Base-by-base conservation (phyloP, 2,888 invertebrate genomes). In the Andrena chrysosceles region DNA sequence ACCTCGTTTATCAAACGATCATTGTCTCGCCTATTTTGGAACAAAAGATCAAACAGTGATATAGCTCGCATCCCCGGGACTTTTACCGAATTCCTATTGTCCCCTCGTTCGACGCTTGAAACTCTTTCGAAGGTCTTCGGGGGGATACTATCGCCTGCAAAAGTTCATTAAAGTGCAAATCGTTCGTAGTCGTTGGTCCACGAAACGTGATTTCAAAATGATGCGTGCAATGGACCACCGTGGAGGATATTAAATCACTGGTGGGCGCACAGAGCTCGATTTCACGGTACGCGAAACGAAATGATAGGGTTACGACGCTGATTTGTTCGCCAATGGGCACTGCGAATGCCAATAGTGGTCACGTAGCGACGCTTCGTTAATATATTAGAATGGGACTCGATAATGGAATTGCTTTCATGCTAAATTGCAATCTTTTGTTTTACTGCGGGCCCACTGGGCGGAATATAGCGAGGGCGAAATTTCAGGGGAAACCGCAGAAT, bases 221-320 rank as follows among this genome's bases (percentile, higher is more conserved):
- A 26, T 5, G 49, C 23, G 26, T 6, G 66, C 66, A 59, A 84
- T 80, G 77, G 70, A 64, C 80, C 49, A 71, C 77, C 60, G 62
- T 56, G 74, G 66, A 54, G 75, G 54, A 84, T 73, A 81, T 79
- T 66, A 81, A 86, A 87, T 59, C 77, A 60, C 16, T 26, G 67
- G 31, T 26, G 56, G 52, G 77, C 77, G n/a, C 54, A 33, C 31
- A 48, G 66, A 60, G 62, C 42, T 63, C 74, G 74, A 78, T 85
- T 88, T 85, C 80, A 85, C 74, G 74, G 78, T 80, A 87, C 68
- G 71, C 59, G 76, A 82, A 74, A 83, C 78, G 72, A 83, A 89
- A 89, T 85, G 87, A 89, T 85, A 78, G 80, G 83, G 71, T 85
- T 86, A 85, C 78, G 54, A 77, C 78, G 69, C 70, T 81, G 77